Percentiles rank a stretch among this genome's conserved stretches.
phyloP scores from a whole-genome alignment of 2,113 vertebrate genomes.

The Alectura lathami region DNA sequence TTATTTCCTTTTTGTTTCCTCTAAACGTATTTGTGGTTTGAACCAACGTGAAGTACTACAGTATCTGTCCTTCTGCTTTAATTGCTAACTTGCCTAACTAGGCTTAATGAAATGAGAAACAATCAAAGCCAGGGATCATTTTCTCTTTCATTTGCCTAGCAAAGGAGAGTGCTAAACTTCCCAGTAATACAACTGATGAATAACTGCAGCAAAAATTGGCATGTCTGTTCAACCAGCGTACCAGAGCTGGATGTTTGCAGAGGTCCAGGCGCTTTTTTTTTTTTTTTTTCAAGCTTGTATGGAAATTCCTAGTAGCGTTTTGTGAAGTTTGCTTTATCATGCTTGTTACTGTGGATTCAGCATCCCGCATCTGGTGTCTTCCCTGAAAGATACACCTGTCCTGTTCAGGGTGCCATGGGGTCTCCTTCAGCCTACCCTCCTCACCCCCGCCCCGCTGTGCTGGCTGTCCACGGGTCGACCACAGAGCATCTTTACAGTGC shows the following conservation, averaged over 20 bases:
- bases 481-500: neutral
- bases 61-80: constrained; percentile 36
- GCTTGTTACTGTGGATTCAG: neutral
- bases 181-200: constrained; percentile 4
- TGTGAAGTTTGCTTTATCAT: neutral
- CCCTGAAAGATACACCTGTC: neutral
- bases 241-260: constrained; percentile 30
- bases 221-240: neutral
- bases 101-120: constrained; percentile 38
- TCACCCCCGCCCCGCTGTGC: neutral
- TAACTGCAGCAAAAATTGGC: constrained; percentile 33
- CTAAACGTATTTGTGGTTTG: constrained; percentile 20
- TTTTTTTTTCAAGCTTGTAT: constrained; percentile 7
- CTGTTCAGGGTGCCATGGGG: fast-evolving
- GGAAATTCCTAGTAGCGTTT: neutral
- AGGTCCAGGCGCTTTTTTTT: neutral
- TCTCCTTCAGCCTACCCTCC: neutral
- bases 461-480: neutral
- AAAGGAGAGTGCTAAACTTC: constrained; percentile 1
- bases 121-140: constrained; percentile 25
- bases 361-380: neutral
- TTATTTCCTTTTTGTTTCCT: constrained; percentile 32
- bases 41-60: constrained; percentile 40
- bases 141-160: constrained; percentile 47
- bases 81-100: constrained; percentile 47